Conservation (phyloP, 2,113 vertebrate species). For the Caloenas nicobarica region DNA sequence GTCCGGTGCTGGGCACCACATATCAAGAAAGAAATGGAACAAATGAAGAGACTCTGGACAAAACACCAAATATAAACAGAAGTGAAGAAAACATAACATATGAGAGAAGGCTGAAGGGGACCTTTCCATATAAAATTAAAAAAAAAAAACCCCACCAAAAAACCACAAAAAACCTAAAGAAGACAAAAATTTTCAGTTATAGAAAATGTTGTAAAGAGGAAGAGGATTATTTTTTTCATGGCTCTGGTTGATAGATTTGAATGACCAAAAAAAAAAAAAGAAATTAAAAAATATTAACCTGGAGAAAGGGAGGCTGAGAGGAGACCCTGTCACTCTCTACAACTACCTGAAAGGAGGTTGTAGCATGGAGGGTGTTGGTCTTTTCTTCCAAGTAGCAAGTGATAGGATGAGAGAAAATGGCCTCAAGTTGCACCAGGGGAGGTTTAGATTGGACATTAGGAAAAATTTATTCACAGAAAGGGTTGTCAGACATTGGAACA, state of each 20-base stretch:
- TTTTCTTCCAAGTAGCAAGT: no score
- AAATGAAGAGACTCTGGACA: not conserved
- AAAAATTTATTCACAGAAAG: no score
- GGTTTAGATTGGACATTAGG: no score
- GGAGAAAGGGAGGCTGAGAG: not conserved
- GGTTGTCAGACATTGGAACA: no score
- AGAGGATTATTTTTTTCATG: not conserved
- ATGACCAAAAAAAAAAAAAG: not conserved
- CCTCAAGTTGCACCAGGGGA: no score
- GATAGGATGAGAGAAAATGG: no score
- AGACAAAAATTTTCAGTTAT: not conserved
- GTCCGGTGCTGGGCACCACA: not conserved
- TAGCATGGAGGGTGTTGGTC: no score
- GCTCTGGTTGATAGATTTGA: not conserved
- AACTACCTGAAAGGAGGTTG: no score
- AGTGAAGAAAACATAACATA: fast-evolving
- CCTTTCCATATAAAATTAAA: not conserved
- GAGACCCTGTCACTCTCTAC: no score
- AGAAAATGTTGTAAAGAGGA: not conserved
- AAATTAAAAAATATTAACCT: not conserved
- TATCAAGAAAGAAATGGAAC: not conserved
- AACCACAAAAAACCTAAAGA: not conserved
- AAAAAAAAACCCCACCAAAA: no score
- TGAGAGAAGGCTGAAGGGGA: not conserved
- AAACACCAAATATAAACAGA: not conserved